phyloP scores from a whole-genome alignment of 2,888 invertebrate species.

The Euclidia mi region DNA sequence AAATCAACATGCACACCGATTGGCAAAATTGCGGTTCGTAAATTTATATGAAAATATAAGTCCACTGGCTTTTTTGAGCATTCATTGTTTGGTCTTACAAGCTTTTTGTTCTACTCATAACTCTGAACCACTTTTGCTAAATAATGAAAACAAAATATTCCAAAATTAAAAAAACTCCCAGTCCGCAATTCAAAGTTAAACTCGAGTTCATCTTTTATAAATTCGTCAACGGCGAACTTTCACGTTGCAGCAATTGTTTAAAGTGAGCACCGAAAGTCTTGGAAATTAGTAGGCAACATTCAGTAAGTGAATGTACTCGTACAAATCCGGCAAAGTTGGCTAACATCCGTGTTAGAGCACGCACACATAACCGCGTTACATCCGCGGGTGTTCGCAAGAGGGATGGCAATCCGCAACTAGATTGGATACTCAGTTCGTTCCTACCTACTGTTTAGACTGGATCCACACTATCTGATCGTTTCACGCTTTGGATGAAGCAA shows the following conservation, averaged over 20 bases:
- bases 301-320: slow-evolving; percentile 23
- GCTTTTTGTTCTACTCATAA: no score
- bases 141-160: no score
- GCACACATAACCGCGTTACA: slow-evolving; percentile 46
- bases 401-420: slow-evolving; percentile 53
- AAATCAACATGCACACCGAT: no score
- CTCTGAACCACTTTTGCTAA: no score
- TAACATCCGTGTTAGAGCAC: slow-evolving; percentile 27
- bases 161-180: no score
- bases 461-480: slow-evolving; percentile 1
- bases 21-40: no score
- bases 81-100: no score
- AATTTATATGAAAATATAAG: no score
- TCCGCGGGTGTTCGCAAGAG: slow-evolving; percentile 35
- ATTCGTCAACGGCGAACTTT: neutral
- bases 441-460: slow-evolving; percentile 5
- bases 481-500: neutral
- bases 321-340: slow-evolving; percentile 34
- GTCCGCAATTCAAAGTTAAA: neutral
- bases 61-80: no score
- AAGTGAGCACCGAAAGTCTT: slow-evolving; percentile 14
- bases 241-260: slow-evolving; percentile 14
- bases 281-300: slow-evolving; percentile 34
- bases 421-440: slow-evolving; percentile 36
- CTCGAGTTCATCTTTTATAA: neutral